Evolutionary conservation across 2,113 vertebrate genomes (phyloP).

Genomic region (Eonycteris spelaea): DNA sequence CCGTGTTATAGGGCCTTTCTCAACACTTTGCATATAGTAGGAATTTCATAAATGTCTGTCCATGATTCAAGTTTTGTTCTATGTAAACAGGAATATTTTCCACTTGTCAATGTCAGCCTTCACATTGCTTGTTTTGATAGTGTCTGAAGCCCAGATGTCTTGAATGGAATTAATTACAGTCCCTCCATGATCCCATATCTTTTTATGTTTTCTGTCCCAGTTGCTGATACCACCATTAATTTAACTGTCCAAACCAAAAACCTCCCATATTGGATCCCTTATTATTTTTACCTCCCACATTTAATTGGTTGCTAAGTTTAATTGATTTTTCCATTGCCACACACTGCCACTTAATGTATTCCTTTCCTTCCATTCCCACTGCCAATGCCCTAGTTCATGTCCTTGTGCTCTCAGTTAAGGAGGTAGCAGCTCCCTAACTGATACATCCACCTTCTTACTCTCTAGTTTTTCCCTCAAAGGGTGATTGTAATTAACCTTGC

Average conservation of each 20-base stretch:
- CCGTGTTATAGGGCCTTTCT: neutral
- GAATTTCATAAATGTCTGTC: neutral
- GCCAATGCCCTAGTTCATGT: neutral
- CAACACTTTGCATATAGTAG: neutral
- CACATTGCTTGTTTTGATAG: constrained; percentile 43
- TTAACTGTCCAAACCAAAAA: constrained; percentile 36
- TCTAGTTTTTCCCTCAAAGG: neutral
- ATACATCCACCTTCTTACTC: neutral
- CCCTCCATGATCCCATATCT: neutral
- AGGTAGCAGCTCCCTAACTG: neutral
- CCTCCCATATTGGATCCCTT: constrained; percentile 13
- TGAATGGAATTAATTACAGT: constrained; percentile 55
- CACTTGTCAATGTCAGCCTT: constrained; percentile 39
- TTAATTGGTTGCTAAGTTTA: constrained; percentile 43
- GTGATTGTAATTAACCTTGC: neutral
- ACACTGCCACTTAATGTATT: neutral
- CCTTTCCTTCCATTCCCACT: neutral
- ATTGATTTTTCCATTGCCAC: constrained; percentile 1
- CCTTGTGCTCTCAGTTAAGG: neutral
- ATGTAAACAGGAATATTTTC: constrained; percentile 30
- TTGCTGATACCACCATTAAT: constrained; percentile 47
- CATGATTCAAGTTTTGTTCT: constrained; percentile 35
- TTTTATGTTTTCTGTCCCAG: constrained; percentile 37
- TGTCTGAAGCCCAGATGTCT: constrained; percentile 40
- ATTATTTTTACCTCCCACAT: constrained; percentile 49